Base-by-base conservation (phyloP, 2,888 invertebrate genomes). In the Uropetala carovei region DNA sequence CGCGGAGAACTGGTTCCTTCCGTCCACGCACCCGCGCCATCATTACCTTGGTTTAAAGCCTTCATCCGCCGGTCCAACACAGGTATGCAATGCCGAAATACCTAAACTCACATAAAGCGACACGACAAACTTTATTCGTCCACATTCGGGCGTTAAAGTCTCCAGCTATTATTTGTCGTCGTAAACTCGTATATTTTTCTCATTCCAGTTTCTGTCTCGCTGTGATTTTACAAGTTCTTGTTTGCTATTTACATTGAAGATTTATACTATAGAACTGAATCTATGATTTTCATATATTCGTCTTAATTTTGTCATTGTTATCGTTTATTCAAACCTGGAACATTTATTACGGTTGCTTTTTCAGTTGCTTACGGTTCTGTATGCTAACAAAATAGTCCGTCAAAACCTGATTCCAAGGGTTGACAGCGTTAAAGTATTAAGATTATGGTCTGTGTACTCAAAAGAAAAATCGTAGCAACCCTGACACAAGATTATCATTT, bases 101-200 rank as follows among this genome's bases (percentile, higher is more conserved):
- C 75, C 75, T 22, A 75, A 75, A 75, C 22, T 27, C 22, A 22
- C 75, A 75, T 75, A 27, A 75, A 75, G 75, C 22, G 75, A 11
- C 75, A 7, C 64, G 64, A 64, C 68, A 68, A 27, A 27, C 75
- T 75, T 75, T 75, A 75, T 75, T 75, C 75, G 22, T 75, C 13
- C 75, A 27, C 75, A 75, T 75, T 75, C 75, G 22, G 13, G 75
- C 75, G 75, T 75, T 75, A 75, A 75, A 75, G 22, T 75, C 75
- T 75, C 75, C 75, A 27, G 75, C 43, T 27, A 18, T 75, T 75
- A 75, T 13, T 22, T 43, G 22, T 75, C 75, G 75, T 27, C 75
- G 22, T 14, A 13, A 75, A 75, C 75, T 75, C 22, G 27, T 75
- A 13, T 27, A 27, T 75, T 27, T 13, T 75, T 27, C 43, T 43